These are phyloP conservation scores for Oxygymnocypris stewartii DNA, from an alignment of 2,113 vertebrate genomes.

Conservation along the genomic window DNA sequence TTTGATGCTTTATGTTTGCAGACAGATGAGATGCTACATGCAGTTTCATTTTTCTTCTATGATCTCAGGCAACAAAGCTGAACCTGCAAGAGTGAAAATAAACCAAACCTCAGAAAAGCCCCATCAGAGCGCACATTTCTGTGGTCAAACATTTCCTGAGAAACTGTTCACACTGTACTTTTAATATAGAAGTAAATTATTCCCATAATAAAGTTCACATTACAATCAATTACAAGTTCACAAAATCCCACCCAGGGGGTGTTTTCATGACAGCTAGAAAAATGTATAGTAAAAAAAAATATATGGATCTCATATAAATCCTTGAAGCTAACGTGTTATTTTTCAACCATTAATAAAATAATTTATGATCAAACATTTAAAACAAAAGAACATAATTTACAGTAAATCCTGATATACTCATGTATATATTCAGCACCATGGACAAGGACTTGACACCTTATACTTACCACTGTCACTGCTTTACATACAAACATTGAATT, in stretches of 20 bases:
- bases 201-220: not conserved
- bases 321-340: not conserved
- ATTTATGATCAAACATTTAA: not conserved
- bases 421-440: not conserved
- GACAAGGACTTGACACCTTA: not conserved
- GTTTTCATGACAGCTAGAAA: not conserved
- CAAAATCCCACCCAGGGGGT: not conserved
- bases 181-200: not conserved
- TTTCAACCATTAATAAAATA: not conserved
- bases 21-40: not conserved
- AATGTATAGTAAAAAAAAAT: not conserved
- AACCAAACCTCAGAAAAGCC: not conserved
- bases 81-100: not conserved
- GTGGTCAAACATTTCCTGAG: not conserved
- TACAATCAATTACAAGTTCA: too few species aligned
- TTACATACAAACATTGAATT: not conserved
- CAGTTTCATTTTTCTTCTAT: not conserved
- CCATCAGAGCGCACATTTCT: not conserved
- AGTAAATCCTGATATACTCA: not conserved
- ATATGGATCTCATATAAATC: not conserved
- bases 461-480: not conserved
- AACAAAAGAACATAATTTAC: not conserved
- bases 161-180: not conserved
- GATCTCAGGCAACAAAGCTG: not conserved
- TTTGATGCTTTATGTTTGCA: conserved; percentile 2